Percentiles rank a stretch among this genome's conserved stretches.
These are phyloP conservation scores for Hydractinia symbiolongicarpus DNA, from an alignment of 30 jellyfish, hydroid and myxozoan species.

Conservation along the genomic window DNA sequence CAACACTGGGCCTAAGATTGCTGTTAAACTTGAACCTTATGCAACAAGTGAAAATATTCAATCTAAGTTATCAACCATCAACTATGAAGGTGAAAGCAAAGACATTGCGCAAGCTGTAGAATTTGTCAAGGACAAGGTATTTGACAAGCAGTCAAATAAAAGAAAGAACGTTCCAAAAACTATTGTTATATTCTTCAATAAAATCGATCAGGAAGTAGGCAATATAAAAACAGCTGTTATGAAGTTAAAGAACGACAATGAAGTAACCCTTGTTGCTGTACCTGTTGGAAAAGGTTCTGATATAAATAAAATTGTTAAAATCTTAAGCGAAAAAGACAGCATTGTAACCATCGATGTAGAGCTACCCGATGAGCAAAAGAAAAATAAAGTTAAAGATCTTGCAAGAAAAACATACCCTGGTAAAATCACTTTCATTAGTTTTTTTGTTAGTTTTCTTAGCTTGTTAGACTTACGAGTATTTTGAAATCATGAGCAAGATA, in stretches of 20 bases:
- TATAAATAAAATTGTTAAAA: not conserved
- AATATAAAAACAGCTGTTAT: not conserved
- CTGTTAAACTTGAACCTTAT: not conserved
- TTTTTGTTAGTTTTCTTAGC: too few relatives aligned
- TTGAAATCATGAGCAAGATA: too few relatives aligned
- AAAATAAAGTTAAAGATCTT: too few relatives aligned
- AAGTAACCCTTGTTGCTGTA: not conserved
- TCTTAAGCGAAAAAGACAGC: not conserved
- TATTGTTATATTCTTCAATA: not conserved
- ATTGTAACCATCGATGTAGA: too few relatives aligned
- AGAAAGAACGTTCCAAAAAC: not conserved
- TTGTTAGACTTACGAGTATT: too few relatives aligned
- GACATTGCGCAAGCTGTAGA: not conserved
- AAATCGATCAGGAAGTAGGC: not conserved
- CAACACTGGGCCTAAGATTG: not conserved
- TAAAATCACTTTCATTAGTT: too few relatives aligned
- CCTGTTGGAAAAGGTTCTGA: slow-evolving; percentile 1
- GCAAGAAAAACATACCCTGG: too few relatives aligned
- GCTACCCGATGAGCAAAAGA: too few relatives aligned
- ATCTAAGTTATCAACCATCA: not conserved
- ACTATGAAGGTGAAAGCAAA: not conserved
- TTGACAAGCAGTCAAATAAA: not conserved
- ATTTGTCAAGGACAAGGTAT: not conserved
- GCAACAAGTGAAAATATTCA: not conserved
- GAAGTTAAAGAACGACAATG: not conserved